Conservation (phyloP, 1,140 invertebrate genomes). For the Sarcophaga peregrina region DNA sequence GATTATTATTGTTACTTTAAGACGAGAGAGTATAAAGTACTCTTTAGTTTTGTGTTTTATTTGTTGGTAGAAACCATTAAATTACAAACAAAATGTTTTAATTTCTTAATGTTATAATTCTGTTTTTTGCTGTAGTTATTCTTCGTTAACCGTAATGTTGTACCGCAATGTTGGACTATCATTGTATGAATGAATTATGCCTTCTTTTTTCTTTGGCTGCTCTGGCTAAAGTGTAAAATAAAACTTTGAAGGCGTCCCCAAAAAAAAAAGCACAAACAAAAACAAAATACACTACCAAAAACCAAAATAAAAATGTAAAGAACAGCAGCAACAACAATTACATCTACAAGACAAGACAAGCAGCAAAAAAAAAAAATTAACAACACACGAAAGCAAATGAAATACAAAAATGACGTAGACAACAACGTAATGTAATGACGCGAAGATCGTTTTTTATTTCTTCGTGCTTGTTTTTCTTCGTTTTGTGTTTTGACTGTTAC, state of each 20-base stretch:
- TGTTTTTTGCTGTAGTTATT: no score
- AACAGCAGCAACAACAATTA: slow-evolving; percentile 6
- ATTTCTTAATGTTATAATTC: background rate
- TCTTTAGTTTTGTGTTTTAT: background rate
- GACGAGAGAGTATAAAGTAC: background rate
- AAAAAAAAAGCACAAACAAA: background rate
- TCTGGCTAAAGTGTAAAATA: slow-evolving; percentile 23
- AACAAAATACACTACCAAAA: background rate
- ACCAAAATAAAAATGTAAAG: background rate
- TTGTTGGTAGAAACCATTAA: background rate
- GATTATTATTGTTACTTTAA: no score
- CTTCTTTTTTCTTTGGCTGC: slow-evolving; percentile 24
- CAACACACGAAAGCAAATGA: background rate
- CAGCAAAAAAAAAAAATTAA: background rate
- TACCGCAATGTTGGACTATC: slow-evolving; percentile 41
- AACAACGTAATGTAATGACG: background rate
- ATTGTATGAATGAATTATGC: slow-evolving; percentile 40
- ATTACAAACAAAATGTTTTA: background rate
- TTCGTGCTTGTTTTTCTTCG: background rate
- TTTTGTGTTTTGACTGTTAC: background rate
- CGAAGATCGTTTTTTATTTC: slow-evolving; percentile 28
- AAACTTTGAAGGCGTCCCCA: slow-evolving; percentile 37
- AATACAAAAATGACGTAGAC: slow-evolving; percentile 36
- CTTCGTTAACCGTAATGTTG: slow-evolving; percentile 24
- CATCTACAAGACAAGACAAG: slow-evolving; percentile 11